Base-by-base conservation (phyloP, 2,888 invertebrate species). In the Lepidochrysops patricia region DNA sequence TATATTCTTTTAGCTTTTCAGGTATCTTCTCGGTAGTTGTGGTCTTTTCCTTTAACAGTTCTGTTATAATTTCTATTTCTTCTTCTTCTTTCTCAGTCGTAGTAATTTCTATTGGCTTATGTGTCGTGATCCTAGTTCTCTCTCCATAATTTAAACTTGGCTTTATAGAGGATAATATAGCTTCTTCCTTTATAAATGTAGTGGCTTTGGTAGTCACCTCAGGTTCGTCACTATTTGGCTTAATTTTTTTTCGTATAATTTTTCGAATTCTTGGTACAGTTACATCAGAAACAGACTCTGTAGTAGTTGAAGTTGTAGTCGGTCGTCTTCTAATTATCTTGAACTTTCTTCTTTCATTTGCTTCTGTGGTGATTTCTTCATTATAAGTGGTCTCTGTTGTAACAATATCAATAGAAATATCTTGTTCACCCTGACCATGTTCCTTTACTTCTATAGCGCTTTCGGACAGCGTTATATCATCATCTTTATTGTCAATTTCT, bases 391-490 rank as follows among this genome's bases (percentile, higher is more conserved):
- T 69, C 63, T 75, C 73, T 57, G 70, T 69, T 29, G 73, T 72
- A 15, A 68, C 64, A 29, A 69, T 82, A 63, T 82, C 81, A 4
- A 80, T 72, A 73, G 68, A 74, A 13, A 35, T 35, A 43, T 67
- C 62, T 60, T 66, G 74, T 29, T 63, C 61, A 12, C 68, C 65
- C 58, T 80, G 81, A 29, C 79, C 73, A n/a, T 89, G 87, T 68
- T 87, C 88, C 66, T 87, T 82, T 66, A 87, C 88, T 70, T 78
- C 86, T 62, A 88, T 84, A n/a, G 86, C 79, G 72, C 82, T 86
- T 73, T 89, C 90, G n/a, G 90, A 90, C 48, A 89, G 70, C 59
- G 76, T 74, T 63, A 89, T 89, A 63, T 87, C 88, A 62, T 88
- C 87, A 58, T 68, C 70, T 70, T 77, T 83, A 15, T 70, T 78